Evolutionary conservation across 1,140 invertebrate genomes (phyloP), one percentile per base, ranked within the genome.

Genomic region (Stegodyphus mimosarum): DNA sequence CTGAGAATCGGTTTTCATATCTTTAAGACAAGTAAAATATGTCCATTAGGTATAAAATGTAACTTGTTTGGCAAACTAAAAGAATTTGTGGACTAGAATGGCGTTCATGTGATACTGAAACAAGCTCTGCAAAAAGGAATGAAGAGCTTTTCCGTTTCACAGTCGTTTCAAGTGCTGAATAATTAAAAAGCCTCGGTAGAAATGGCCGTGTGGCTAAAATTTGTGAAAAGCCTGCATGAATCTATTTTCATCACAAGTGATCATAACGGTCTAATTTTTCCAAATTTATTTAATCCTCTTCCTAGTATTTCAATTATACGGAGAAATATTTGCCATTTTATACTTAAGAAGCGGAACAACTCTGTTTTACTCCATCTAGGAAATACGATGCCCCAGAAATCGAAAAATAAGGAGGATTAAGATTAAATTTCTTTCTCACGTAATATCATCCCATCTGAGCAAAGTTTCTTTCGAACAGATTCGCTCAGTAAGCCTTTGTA

Each of bases 151-250:
- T 66, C 48, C 9, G 10, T 48, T 11, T 76, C 64, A 63, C 49
- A 17, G 13, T 7, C 33, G 74, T 53, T 49, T 15, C 53, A 50
- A 76, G 33, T 66, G 74, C 60, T 76, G 74, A 76, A 76, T 76
- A 76, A 76, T 76, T 76, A 76, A 76, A n/a, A 76, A 76, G 60
- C 74, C 48, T 63, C 55, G 17, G 60, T 55, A 11, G 50, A 76
- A 76, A 50, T 33, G 48, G 48, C 51, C 73, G 53, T 55, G 7
- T 33, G 48, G 73, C 60, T 60, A 48, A 33, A 76, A 64, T n/a
- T 76, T 50, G n/a, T 7, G 60, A 64, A 76, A 76, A 33, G 51
- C 48, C 10, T 15, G 60, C n/a, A 63, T 11, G 15, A 18, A n/a
- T 76, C 33, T 64, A 49, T 64, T 76, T 76, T 76, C 74, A 50